Percentiles rank a stretch among this genome's conserved stretches.
These are phyloP conservation scores for Nothoprocta perdicaria DNA, from an alignment of 2,113 vertebrate genomes.

Conservation along the genomic window DNA sequence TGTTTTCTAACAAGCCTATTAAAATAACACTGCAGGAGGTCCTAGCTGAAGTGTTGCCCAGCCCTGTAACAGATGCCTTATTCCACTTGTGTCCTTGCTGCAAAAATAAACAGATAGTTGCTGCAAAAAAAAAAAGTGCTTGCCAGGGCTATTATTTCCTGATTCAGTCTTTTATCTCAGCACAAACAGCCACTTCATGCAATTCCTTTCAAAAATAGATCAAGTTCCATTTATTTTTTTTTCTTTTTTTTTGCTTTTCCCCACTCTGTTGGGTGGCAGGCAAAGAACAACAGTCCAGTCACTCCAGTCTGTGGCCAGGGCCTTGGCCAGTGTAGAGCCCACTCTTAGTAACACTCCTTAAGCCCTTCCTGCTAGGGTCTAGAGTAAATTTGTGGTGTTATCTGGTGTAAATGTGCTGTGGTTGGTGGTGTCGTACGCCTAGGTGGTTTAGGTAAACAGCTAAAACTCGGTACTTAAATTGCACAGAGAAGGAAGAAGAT, in stretches of 20 bases:
- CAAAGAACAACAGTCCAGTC: neutral
- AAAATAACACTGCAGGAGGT: neutral
- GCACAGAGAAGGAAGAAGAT: neutral
- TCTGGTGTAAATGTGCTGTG: neutral
- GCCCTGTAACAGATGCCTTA: neutral
- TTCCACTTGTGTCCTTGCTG: neutral
- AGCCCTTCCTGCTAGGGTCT: neutral
- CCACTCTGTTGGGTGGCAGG: neutral
- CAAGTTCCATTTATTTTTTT: neutral
- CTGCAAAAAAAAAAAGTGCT: neutral
- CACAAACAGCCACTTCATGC: neutral
- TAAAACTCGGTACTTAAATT: neutral
- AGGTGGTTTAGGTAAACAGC: neutral
- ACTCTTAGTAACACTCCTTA: neutral
- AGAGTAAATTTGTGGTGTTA: neutral
- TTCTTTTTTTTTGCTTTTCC: neutral
- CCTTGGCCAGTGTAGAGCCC: neutral
- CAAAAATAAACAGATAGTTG: neutral
- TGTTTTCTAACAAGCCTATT: slow-evolving; percentile 6
- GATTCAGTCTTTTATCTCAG: neutral
- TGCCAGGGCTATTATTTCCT: neutral
- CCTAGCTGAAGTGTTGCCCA: neutral
- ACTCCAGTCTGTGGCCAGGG: neutral
- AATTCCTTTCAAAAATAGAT: neutral
- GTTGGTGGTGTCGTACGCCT: neutral